Conservation (phyloP, 2,113 vertebrate genomes). For the Notarius quadriscutis region DNA sequence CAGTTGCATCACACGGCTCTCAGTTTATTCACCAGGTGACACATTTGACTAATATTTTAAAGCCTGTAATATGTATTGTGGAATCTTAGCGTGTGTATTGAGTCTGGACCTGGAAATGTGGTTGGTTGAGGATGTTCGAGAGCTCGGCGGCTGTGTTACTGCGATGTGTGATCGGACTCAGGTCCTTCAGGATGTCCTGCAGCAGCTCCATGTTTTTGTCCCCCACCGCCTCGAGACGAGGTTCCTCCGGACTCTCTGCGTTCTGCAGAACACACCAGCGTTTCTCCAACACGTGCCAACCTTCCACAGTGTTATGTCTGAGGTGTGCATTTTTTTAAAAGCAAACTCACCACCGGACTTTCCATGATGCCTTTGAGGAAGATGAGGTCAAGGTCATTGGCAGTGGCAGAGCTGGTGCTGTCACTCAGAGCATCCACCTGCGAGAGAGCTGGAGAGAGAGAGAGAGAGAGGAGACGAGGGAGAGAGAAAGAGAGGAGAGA, state of each 20-base stretch:
- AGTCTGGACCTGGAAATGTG: slow-evolving; percentile 87
- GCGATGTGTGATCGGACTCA: slow-evolving; percentile 77
- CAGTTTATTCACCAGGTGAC: neutral
- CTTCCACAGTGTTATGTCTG: neutral
- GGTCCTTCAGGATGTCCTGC: slow-evolving; percentile 90
- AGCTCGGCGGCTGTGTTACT: slow-evolving; percentile 83
- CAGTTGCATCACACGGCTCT: neutral
- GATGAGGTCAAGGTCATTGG: slow-evolving; percentile 91
- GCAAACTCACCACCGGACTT: slow-evolving; percentile 82
- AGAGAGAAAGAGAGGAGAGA: neutral
- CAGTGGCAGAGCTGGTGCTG: slow-evolving; percentile 83
- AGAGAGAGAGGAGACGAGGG: neutral
- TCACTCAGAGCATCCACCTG: slow-evolving; percentile 88
- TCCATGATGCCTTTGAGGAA: slow-evolving; percentile 97
- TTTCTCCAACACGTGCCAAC: neutral
- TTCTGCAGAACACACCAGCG: slow-evolving; percentile 63
- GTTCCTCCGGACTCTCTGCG: slow-evolving; percentile 83
- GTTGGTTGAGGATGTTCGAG: slow-evolving; percentile 82
- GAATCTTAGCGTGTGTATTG: neutral
- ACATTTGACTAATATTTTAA: neutral
- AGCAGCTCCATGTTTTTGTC: slow-evolving; percentile 92
- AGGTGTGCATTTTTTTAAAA: slow-evolving; percentile 34
- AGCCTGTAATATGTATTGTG: neutral
- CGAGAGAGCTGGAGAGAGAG: slow-evolving; percentile 71
- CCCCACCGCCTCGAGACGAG: slow-evolving; percentile 83